Evolutionary conservation across 2,113 vertebrate species (phyloP), one percentile per base, ranked within the genome.

Genomic region (Austrofundulus limnaeus): DNA sequence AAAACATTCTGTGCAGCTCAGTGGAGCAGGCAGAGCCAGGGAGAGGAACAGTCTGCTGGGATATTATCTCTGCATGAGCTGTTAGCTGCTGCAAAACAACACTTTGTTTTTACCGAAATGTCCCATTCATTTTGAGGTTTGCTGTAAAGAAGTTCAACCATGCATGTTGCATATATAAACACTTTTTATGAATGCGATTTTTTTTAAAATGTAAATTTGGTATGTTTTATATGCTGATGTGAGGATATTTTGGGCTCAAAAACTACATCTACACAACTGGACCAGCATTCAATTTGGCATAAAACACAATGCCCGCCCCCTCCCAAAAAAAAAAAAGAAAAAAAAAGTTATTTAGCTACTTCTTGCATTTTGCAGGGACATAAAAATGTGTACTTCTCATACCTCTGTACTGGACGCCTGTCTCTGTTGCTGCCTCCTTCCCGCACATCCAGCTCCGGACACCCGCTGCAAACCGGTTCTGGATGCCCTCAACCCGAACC

Each of bases 321-420:
- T n/a, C n/a, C n/a, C n/a, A n/a, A n/a, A n/a, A n/a, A n/a, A n/a
- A n/a, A n/a, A n/a, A n/a, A n/a, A n/a, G n/a, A 7, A 7, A 7
- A 28, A 28, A 28, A 28, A 28, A 28, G 28, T 28, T 28, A 28
- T 28, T 7, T 4, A 28, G 3, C 28, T 28, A 28, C 28, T 28
- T 3, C 28, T 7, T 28, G 28, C 25, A 46, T 39, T 0, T 45
- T 48, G 9, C 8, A 68, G 38, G 25, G 9, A 21, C 20, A 2
- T 15, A 34, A 9, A 48, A 21, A 41, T 14, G 2, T 23, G 14
- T 11, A 21, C 37, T 23, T 7, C 55, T 12, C 73, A 72, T 16
- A 89, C 89, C 75, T 87, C 80, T 20, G 34, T 55, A 31, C 67
- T 65, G 19, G 81, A 83, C 55, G 84, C 87, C 23, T 46, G 66